phyloP scores from a whole-genome alignment of 2,113 vertebrate genomes.

The Antigone vipio region DNA sequence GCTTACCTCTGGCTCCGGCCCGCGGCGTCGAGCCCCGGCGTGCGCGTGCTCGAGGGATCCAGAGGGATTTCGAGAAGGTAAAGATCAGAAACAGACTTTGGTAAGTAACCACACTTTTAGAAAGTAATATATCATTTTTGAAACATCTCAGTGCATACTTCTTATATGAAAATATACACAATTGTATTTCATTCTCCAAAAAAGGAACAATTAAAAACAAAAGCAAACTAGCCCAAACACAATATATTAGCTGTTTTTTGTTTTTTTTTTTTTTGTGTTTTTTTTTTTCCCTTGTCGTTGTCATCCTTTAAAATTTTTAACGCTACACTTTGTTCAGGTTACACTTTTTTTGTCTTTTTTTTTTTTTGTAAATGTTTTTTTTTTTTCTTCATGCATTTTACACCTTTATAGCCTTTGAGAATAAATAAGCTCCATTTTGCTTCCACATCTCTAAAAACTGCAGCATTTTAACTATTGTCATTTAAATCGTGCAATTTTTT shows the following conservation, averaged over 20 bases:
- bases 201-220: constrained; percentile 76
- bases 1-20: background rate
- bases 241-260: constrained; percentile 90
- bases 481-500: constrained; percentile 81
- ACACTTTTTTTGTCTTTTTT: constrained; percentile 74
- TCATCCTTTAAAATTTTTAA: constrained; percentile 75
- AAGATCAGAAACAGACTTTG: constrained; percentile 90
- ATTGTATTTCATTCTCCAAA: constrained; percentile 92
- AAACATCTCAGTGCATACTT: constrained; percentile 97
- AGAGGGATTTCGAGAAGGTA: constrained; percentile 12
- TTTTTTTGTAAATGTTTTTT: constrained; percentile 72
- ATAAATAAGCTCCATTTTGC: constrained; percentile 81
- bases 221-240: constrained; percentile 91
- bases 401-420: constrained; percentile 84
- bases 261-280: constrained; percentile 66
- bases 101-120: constrained; percentile 92
- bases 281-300: constrained; percentile 21
- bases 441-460: constrained; percentile 91
- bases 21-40: background rate
- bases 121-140: constrained; percentile 91
- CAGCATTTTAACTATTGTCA: constrained; percentile 87
- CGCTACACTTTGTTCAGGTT: constrained; percentile 82
- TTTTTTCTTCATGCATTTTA: constrained; percentile 82
- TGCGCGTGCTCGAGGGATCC: background rate
- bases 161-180: constrained; percentile 97